A percentile compares a stretch with the other conserved stretches of the same genome.
Evolutionary conservation across 2,113 vertebrate genomes (phyloP).

Genomic region (Poicephalus meyeri): DNA sequence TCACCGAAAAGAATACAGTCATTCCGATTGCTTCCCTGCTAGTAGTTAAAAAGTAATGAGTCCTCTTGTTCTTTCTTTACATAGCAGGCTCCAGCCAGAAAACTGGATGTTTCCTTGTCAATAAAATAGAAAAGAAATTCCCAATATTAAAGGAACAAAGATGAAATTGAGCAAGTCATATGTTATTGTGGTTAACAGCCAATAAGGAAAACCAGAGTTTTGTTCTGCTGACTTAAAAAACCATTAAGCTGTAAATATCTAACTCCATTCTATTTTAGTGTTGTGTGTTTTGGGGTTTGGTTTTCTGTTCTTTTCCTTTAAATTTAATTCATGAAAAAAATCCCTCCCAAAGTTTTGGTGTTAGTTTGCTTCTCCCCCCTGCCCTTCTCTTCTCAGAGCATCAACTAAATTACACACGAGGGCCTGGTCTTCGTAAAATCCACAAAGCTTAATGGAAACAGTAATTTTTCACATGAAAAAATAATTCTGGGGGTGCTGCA

Average conservation of each 20-base stretch:
- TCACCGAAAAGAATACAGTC: neutral
- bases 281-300: neutral
- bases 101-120: conserved; percentile 59
- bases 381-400: neutral
- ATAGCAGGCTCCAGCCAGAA: conserved; percentile 66
- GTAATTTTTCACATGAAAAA: neutral
- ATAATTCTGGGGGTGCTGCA: neutral
- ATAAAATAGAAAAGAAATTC: conserved; percentile 66
- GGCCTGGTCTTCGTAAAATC: neutral
- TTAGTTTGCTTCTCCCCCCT: neutral
- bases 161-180: conserved; percentile 52
- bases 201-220: conserved; percentile 68
- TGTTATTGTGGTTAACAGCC: conserved; percentile 70
- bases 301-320: neutral
- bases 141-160: conserved; percentile 66
- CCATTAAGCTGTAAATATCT: conserved; percentile 60
- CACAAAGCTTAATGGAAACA: neutral
- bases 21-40: conserved; percentile 11
- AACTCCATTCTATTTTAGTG: conserved; percentile 52
- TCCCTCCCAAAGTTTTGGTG: neutral
- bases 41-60: conserved; percentile 68
- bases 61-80: conserved; percentile 69
- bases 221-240: conserved; percentile 65
- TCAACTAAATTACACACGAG: neutral
- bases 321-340: conserved; percentile 16